phyloP scores from a whole-genome alignment of 2,797 vertebrate genomes.

The Mareca penelope region DNA sequence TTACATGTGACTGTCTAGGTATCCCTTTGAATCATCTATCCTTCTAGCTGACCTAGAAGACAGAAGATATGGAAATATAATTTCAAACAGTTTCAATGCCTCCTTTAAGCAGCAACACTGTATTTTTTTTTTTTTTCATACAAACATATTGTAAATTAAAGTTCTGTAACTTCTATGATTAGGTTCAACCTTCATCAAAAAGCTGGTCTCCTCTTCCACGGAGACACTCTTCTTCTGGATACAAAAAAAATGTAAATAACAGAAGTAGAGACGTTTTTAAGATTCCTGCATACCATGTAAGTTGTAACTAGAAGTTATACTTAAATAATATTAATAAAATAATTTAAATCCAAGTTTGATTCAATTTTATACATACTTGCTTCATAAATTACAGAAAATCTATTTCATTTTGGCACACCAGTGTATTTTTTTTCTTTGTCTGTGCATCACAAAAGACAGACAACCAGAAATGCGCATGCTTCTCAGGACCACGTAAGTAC shows the following conservation, averaged over 20 bases:
- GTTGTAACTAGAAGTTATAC: neutral
- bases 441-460: neutral
- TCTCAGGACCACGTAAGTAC: neutral
- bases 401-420: neutral
- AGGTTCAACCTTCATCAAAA: neutral
- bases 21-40: neutral
- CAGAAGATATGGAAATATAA: neutral
- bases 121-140: neutral
- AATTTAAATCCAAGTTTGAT: neutral
- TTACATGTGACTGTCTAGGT: neutral
- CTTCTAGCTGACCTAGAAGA: neutral
- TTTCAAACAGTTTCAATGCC: neutral
- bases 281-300: neutral
- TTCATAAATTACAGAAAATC: neutral
- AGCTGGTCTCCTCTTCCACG: neutral
- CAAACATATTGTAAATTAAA: neutral
- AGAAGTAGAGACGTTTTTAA: neutral
- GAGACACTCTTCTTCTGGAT: neutral
- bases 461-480: neutral
- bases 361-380: neutral
- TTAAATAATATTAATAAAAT: neutral
- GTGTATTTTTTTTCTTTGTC: neutral
- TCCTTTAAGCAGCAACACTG: neutral
- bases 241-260: neutral
- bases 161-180: neutral